Conservation (phyloP, 2,888 invertebrate genomes). For the Spodoptera exigua region DNA sequence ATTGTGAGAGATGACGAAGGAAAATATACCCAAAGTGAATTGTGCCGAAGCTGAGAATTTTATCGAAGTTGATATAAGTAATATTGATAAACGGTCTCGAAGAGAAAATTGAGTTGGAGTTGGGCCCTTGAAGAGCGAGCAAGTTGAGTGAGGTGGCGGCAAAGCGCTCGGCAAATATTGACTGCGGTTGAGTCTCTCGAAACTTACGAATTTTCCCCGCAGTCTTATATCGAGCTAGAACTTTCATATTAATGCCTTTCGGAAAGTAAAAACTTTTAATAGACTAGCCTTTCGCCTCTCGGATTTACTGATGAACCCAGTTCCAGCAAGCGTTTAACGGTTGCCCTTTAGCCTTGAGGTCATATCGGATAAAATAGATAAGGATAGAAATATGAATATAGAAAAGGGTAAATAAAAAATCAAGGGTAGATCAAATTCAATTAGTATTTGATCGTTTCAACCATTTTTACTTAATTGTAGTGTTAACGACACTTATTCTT, state of each 20-base stretch:
- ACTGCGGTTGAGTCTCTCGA: conserved; percentile 67
- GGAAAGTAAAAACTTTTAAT: conserved; percentile 61
- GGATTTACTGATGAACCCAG: conserved; percentile 47
- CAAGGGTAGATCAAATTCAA: too few relatives aligned
- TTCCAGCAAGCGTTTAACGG: conserved; percentile 42
- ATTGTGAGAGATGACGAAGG: conserved; percentile 27
- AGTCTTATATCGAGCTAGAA: conserved; percentile 60
- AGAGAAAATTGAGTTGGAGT: conserved; percentile 75
- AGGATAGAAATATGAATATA: too few relatives aligned
- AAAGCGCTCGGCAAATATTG: conserved; percentile 76
- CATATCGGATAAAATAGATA: neutral
- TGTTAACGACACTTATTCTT: too few relatives aligned
- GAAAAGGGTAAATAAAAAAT: too few relatives aligned
- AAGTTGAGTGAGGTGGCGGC: conserved; percentile 68
- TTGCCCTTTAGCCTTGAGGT: conserved; percentile 20
- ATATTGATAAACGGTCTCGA: conserved; percentile 72
- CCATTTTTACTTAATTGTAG: too few relatives aligned
- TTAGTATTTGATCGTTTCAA: too few relatives aligned
- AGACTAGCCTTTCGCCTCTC: conserved; percentile 50
- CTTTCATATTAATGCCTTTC: conserved; percentile 58
- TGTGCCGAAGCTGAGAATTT: conserved; percentile 55
- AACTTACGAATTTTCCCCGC: conserved; percentile 65
- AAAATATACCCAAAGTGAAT: conserved; percentile 50
- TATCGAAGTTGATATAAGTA: conserved; percentile 67
- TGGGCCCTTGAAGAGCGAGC: conserved; percentile 58